Evolutionary conservation across 1,140 invertebrate species (phyloP), one percentile per base, ranked within the genome.

Genomic region (Coenobita brevimanus): DNA sequence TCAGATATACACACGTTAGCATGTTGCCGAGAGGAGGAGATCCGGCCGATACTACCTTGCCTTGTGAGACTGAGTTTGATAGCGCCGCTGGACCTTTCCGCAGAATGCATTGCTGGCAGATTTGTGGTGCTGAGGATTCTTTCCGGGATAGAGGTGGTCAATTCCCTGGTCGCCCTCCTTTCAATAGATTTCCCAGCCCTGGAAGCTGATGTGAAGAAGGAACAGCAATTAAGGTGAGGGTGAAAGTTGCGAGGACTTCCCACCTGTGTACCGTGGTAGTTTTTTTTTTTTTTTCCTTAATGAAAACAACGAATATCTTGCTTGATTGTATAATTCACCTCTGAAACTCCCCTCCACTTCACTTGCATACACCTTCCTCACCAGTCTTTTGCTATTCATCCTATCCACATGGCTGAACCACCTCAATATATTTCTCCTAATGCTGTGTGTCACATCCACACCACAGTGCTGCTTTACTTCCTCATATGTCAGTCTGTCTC

Each of bases 131-230:
- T 99, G 0, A 96, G 96, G 17, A 95, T 98, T 43, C 93, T 99
- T 0, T 97, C 97, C 0, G 97, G 97, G 2, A 97, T 98, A 89
- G 97, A 99, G 92, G 94, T 97, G 41, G 98, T 99, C 0, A 99
- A 99, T 93, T 97, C 97, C 67, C 96, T 99, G 78, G 97, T 99
- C 6, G 97, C 97, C 13, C 93, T 99, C 2, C 93, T 99, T 15
- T 98, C 97, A 1, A 98, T 99, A 64, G 97, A 99, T 93, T 99
- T 99, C 93, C 97, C 98, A 92, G 95, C 96, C 24, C 93, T 99
- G 41, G 98, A 99, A 93, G 95, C 95, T 27, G 97, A 99, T 92
- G 96, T 98, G 0, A 97, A 97, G 91, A 98, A 97, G 92, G 98
- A 99, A 93, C 96, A 98, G 91, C 96, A 97, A 92, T 94, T 98